These are phyloP conservation scores for Venusia cambrica DNA, from an alignment of 2,888 invertebrate genomes.

Conservation along the genomic window DNA sequence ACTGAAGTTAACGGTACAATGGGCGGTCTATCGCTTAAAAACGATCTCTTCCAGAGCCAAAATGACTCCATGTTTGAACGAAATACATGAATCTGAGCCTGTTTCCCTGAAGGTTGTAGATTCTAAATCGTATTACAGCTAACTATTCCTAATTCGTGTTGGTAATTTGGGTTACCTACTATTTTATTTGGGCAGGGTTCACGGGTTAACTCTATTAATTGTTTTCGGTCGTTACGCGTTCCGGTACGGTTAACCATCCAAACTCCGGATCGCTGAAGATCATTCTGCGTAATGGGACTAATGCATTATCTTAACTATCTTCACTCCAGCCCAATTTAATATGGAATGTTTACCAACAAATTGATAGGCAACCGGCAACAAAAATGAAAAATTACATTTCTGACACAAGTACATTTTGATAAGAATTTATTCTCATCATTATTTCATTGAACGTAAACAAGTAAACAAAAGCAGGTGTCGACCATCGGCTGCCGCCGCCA, in stretches of 20 bases:
- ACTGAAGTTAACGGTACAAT: too few relatives aligned
- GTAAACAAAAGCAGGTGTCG: too few relatives aligned
- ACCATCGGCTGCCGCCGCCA: too few relatives aligned
- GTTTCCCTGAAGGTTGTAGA: background rate
- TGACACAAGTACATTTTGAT: too few relatives aligned
- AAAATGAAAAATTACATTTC: too few relatives aligned
- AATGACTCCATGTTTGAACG: too few relatives aligned
- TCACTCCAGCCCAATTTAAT: slow-evolving; percentile 19
- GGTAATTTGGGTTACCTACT: slow-evolving; percentile 41
- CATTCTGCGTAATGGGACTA: slow-evolving; percentile 47
- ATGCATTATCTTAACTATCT: slow-evolving; percentile 46
- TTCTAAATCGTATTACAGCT: slow-evolving; percentile 8
- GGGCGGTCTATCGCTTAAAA: too few relatives aligned
- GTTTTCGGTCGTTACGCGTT: slow-evolving; percentile 48
- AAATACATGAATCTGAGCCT: background rate
- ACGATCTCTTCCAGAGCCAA: too few relatives aligned
- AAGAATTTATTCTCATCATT: too few relatives aligned
- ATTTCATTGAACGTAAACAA: too few relatives aligned
- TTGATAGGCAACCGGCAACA: too few relatives aligned
- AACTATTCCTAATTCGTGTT: slow-evolving; percentile 39
- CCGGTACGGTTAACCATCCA: slow-evolving; percentile 37
- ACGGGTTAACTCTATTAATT: slow-evolving; percentile 50
- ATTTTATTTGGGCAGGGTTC: slow-evolving; percentile 43
- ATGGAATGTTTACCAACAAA: too few relatives aligned
- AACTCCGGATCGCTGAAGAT: slow-evolving; percentile 41